A percentile compares a stretch with the other conserved stretches of the same genome.
Conservation (phyloP, 2,113 vertebrate species). For the Aptenodytes forsteri region DNA sequence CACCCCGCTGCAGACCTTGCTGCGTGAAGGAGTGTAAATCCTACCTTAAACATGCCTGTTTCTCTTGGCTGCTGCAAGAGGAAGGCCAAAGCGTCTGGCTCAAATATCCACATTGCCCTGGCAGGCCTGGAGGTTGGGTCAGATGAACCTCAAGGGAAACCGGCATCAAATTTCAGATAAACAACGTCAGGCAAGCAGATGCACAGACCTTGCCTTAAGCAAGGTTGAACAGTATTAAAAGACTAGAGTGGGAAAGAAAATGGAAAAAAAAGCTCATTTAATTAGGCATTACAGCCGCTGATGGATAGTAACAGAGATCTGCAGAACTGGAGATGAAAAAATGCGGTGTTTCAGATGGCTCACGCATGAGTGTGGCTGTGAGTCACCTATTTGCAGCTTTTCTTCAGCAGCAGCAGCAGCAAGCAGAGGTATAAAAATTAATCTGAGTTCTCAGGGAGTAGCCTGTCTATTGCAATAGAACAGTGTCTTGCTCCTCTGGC, state of each 20-base stretch:
- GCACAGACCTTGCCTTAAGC: neutral
- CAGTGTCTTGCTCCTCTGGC: neutral
- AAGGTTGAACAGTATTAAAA: neutral
- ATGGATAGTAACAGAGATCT: neutral
- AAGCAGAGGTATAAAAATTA: neutral
- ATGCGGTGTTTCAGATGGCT: neutral
- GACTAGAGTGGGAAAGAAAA: neutral
- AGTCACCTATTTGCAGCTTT: neutral
- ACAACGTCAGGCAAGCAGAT: neutral
- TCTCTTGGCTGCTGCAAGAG: neutral
- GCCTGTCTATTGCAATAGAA: neutral
- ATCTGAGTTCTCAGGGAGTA: neutral
- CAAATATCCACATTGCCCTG: neutral
- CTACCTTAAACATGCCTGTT: neutral
- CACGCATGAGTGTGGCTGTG: fast-evolving
- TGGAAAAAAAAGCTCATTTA: neutral
- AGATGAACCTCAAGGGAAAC: neutral
- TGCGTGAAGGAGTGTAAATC: neutral
- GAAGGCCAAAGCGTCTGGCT: neutral
- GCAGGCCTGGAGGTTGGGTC: neutral
- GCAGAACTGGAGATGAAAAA: neutral
- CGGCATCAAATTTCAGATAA: conserved; percentile 19
- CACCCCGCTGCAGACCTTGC: neutral
- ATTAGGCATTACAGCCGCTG: neutral
- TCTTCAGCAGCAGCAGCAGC: neutral